Base-by-base conservation (phyloP, 2,797 vertebrate species). In the Knipowitschia caucasica region DNA sequence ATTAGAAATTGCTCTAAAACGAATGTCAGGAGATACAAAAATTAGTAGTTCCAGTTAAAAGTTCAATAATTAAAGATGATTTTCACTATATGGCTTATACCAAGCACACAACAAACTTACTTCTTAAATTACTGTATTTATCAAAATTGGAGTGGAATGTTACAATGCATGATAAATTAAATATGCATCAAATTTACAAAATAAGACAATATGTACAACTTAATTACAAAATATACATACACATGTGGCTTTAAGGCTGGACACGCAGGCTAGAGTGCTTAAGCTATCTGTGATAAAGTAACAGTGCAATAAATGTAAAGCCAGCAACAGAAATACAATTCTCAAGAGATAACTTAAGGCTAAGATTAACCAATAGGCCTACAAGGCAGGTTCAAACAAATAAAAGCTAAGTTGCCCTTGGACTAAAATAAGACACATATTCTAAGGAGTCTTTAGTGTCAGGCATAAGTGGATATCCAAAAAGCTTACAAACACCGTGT, bases 161-260 rank as follows among this genome's bases (percentile, higher is more conserved):
- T 82, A 85, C 82, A 87, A 82, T 75, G 74, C 68, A 81, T 59
- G 58, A 83, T 85, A 82, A 86, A 83, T 85, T 81, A 83, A 64
- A 55, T 62, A 56, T 69, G 77, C 65, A n/a, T 77, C 65, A 74
- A 61, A 71, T 62, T 47, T 62, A 42, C 38, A 62, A 75, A 26
- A 60, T 46, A 50, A 38, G 62, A 78, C 54, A 20, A 31, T 84
- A 86, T 82, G 76, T 82, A 85, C 82, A 86, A 60, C 11, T 4
- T 62, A 73, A 53, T 75, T 80, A 77, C 77, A 69, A 60, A 67
- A 82, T 77, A 59, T 77, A 83, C 73, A 78, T 51, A n/a, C 58
- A 35, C 31, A 53, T 56, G 74, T 71, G 60, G 68, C 27, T 67
- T 85, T 88, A 88, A 89, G 86, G 86, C 87, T 71, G 67, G 74